These are phyloP conservation scores for Suricata suricatta DNA, from an alignment of 2,113 vertebrate genomes.

Conservation along the genomic window DNA sequence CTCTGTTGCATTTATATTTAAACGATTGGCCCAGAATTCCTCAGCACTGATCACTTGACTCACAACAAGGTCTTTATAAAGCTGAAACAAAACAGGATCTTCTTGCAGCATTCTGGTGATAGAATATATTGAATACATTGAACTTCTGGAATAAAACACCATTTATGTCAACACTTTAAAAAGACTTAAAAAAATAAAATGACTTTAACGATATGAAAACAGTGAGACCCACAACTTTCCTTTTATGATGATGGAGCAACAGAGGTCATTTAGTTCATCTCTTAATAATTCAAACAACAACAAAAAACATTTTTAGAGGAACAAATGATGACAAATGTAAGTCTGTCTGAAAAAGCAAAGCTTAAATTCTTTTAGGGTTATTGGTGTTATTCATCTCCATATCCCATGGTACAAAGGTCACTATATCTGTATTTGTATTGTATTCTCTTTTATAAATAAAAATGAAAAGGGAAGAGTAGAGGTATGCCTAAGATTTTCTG, in stretches of 20 bases:
- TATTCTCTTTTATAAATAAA: not conserved
- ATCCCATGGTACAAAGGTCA: not conserved
- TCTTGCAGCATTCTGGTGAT: conserved; percentile 97
- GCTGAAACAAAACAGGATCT: conserved; percentile 98
- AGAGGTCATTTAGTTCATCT: not conserved
- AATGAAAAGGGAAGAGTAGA: not conserved
- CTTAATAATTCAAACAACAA: not conserved
- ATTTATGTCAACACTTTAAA: conserved; percentile 33
- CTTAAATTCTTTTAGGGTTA: not conserved
- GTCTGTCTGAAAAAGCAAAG: not conserved
- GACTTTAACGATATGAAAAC: not conserved
- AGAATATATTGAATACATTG: conserved; percentile 82
- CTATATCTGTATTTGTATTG: not conserved
- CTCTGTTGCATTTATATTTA: conserved; percentile 90
- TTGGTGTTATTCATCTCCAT: not conserved
- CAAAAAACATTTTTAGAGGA: conserved; percentile 19
- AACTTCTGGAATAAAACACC: conserved; percentile 76
- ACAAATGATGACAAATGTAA: not conserved
- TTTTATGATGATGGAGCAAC: not conserved
- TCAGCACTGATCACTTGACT: conserved; percentile 99
- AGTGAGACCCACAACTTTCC: not conserved
- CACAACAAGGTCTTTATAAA: conserved; percentile 99
- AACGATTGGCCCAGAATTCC: conserved; percentile 98
- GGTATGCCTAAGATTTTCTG: not conserved
- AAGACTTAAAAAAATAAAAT: not conserved